Evolutionary conservation across 1,140 invertebrate genomes (phyloP).

Genomic region (Pectinophora gossypiella): DNA sequence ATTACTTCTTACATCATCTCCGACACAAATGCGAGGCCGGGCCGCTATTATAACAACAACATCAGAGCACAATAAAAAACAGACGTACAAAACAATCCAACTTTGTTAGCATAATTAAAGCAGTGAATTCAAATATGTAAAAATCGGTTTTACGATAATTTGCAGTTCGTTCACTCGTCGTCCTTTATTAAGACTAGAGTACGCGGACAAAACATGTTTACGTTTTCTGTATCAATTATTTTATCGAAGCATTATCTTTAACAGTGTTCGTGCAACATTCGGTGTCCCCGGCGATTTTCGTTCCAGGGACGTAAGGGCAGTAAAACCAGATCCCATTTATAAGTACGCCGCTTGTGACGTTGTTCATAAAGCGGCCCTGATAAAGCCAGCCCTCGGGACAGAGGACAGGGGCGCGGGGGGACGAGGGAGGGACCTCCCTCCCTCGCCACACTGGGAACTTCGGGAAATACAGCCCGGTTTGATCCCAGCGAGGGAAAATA

Average conservation of each 20-base stretch:
- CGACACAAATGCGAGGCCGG: too few relatives aligned
- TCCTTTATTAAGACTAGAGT: neutral
- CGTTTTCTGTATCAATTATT: neutral
- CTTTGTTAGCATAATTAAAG: too few relatives aligned
- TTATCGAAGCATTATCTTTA: neutral
- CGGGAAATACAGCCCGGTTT: neutral
- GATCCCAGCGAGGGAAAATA: neutral
- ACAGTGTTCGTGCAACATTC: conserved; percentile 19
- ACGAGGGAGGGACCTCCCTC: neutral
- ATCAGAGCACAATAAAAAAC: too few relatives aligned
- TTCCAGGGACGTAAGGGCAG: conserved; percentile 8
- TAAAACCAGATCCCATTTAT: conserved; percentile 35
- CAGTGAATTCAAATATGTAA: too few relatives aligned
- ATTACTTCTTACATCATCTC: too few relatives aligned
- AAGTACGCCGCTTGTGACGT: conserved; percentile 34
- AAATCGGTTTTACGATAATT: neutral
- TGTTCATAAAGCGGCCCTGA: conserved; percentile 32
- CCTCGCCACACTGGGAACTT: neutral
- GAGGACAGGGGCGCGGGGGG: conserved; percentile 11
- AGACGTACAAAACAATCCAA: too few relatives aligned
- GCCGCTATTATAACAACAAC: too few relatives aligned
- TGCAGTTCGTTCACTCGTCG: neutral
- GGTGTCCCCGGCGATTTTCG: conserved; percentile 16
- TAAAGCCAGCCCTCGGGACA: conserved; percentile 38
- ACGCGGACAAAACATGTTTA: conserved; percentile 1